These are phyloP conservation scores for Tychaedon coryphoeus DNA, from an alignment of 2,113 vertebrate species.

Conservation along the genomic window DNA sequence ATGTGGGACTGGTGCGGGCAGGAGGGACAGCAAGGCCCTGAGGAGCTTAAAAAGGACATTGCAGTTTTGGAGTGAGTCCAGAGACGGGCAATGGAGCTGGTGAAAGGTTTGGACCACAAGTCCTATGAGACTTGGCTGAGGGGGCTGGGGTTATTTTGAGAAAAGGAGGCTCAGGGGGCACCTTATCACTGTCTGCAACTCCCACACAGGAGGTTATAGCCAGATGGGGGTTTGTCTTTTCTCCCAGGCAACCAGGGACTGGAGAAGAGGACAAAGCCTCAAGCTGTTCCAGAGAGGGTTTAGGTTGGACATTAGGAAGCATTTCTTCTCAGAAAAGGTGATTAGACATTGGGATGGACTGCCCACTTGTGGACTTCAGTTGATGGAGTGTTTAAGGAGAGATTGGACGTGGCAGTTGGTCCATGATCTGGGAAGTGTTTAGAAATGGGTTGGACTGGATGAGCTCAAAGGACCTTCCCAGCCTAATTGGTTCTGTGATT, in stretches of 20 bases:
- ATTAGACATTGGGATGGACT: not conserved
- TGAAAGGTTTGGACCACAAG: not conserved
- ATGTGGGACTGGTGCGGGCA: not conserved
- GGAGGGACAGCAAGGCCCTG: too few species aligned
- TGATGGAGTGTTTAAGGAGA: not conserved
- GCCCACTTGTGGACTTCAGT: not conserved
- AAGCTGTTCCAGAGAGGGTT: not conserved
- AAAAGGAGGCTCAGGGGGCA: not conserved
- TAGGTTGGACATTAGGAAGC: not conserved
- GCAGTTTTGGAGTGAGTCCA: fast-evolving
- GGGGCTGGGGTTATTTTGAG: not conserved
- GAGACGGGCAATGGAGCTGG: not conserved
- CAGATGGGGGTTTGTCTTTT: not conserved
- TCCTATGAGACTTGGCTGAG: not conserved
- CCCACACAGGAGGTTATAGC: not conserved
- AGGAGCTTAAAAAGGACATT: not conserved
- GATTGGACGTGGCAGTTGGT: fast-evolving
- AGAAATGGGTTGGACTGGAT: fast-evolving
- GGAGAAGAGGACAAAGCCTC: not conserved
- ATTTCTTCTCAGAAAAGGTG: not conserved
- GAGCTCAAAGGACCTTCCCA: not conserved
- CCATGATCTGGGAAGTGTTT: not conserved
- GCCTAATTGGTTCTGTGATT: not conserved
- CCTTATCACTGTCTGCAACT: not conserved
- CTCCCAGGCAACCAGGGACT: not conserved